Evolutionary conservation across 2,113 vertebrate species (phyloP), one percentile per base, ranked within the genome.

Genomic region (Lasiurus borealis): DNA sequence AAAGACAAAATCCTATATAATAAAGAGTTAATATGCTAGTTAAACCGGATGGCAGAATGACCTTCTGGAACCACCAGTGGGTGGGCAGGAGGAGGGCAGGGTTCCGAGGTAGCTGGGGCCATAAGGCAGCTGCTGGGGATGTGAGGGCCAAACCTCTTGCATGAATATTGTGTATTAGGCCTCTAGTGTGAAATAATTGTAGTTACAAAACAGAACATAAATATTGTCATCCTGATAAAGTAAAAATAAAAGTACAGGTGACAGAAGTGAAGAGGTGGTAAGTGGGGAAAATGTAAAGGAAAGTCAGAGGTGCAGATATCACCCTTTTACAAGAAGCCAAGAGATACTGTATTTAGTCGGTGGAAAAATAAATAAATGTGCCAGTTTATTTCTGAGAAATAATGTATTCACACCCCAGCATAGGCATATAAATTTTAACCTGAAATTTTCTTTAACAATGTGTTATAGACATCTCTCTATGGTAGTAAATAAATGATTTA

Each of bases 351-450:
- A 6, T 44, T 12, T 31, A 6, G 4, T 48, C 73, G 76, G 57
- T 31, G 21, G 8, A 85, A 59, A 36, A 69, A 46, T 52, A 85
- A 91, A 73, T 21, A 27, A 77, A n/a, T 40, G 16, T 59, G 23
- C 75, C 14, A 69, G 3, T 88, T 85, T 86, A 44, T 86, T 86
- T 75, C 10, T 62, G 68, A 95, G 36, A 80, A 90, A 75, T 90
- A 62, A 86, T 81, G 48, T 15, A 44, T 93, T 90, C 48, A 66
- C 25, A 18, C 0, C 72, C 44, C 34, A 86, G 66, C 34, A 46
- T 4, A 71, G 14, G 14, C 25, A 40, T 62, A 57, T 14, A 66
- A 46, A 73, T 77, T 52, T 31, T 84, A 34, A 88, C 29, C 62
- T 31, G 54, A 52, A 36, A 13, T 36, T 83, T 93, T 64, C 44